Percentiles rank a stretch among this genome's conserved stretches.
Conservation (phyloP, 1,140 invertebrate genomes). For the Mizuhopecten yessoensis region DNA sequence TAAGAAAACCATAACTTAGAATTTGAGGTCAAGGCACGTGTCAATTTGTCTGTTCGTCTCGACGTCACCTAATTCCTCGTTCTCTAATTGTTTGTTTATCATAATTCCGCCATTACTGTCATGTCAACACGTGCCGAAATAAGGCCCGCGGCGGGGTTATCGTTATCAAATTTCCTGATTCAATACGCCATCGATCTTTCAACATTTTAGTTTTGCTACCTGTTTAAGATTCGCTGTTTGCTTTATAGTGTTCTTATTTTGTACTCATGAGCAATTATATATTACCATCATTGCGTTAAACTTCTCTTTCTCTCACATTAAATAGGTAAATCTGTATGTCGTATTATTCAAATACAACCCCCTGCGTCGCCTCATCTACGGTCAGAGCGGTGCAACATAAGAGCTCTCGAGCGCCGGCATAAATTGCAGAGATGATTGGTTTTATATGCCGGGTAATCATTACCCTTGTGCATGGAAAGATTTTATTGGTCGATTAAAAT, state of each 20-base stretch:
- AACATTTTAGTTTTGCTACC: neutral
- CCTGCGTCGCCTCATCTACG: neutral
- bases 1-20: neutral
- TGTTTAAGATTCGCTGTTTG: neutral
- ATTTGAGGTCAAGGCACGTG: neutral
- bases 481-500: conserved; percentile 36
- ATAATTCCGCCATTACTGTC: neutral
- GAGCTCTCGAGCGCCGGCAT: neutral
- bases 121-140: conserved; percentile 5
- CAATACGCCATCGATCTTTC: neutral
- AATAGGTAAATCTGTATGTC: too few relatives aligned
- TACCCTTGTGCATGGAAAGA: conserved; percentile 21
- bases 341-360: neutral
- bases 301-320: too few relatives aligned
- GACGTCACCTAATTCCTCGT: neutral
- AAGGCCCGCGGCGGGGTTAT: neutral
- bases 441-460: conserved; percentile 15
- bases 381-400: neutral
- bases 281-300: too few relatives aligned
- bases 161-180: neutral
- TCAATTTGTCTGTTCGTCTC: neutral
- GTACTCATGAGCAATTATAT: neutral
- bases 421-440: conserved; percentile 27
- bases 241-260: neutral
- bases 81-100: neutral